Conservation (phyloP, 2,113 vertebrate species). For the Tachysurus vachellii region DNA sequence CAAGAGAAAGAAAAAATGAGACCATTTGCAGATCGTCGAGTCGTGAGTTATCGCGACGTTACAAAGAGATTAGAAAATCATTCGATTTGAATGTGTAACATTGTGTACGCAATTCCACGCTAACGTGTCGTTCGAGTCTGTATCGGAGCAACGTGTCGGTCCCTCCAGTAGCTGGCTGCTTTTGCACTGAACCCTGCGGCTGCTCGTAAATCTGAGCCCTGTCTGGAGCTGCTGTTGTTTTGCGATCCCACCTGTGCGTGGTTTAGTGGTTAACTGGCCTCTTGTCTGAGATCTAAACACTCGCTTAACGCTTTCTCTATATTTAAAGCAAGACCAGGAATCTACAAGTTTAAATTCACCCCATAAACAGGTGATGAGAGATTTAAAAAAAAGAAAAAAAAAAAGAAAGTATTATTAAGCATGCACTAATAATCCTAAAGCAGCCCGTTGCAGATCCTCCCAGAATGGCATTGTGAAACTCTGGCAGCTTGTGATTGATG, state of each 20-base stretch:
- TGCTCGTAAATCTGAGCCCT: constrained; percentile 73
- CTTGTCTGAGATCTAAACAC: constrained; percentile 68
- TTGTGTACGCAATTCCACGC: constrained; percentile 48
- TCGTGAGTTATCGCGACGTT: background rate
- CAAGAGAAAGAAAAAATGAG: background rate
- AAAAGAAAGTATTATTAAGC: background rate
- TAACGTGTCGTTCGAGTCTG: constrained; percentile 72
- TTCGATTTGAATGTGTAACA: background rate
- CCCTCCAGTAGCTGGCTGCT: constrained; percentile 68
- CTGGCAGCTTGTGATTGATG: constrained; percentile 38
- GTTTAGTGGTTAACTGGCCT: constrained; percentile 77
- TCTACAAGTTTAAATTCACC: background rate
- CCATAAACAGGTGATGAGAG: background rate
- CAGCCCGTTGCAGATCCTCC: background rate
- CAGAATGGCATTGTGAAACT: constrained; percentile 28
- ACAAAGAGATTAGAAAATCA: no score
- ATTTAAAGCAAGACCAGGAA: constrained; percentile 51
- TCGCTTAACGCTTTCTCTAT: constrained; percentile 56
- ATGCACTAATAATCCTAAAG: background rate
- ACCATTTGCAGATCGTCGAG: background rate
- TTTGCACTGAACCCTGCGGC: constrained; percentile 70
- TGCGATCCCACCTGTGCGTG: constrained; percentile 77
- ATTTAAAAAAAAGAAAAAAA: background rate
- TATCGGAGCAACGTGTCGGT: constrained; percentile 71
- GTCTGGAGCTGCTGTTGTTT: constrained; percentile 76